Evolutionary conservation across 2,113 vertebrate species (phyloP).

Genomic region (Phycodurus eques): DNA sequence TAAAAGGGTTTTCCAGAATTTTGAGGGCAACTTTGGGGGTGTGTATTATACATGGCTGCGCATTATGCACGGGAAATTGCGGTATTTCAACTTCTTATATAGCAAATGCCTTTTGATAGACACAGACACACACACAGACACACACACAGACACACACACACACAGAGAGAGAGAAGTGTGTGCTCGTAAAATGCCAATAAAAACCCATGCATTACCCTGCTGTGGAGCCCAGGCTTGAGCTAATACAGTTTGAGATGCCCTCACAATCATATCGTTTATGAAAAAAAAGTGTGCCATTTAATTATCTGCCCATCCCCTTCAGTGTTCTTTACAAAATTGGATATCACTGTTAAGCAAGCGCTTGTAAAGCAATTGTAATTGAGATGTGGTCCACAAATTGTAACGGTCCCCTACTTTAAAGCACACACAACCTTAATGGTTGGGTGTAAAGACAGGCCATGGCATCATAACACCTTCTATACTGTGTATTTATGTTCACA

Average conservation of each 20-base stretch:
- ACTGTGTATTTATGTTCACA: not conserved
- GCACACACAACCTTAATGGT: conserved; percentile 36
- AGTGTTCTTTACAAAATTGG: conserved; percentile 26
- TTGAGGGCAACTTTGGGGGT: too few relatives aligned
- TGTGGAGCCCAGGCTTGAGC: not conserved
- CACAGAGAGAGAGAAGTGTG: conserved; percentile 5
- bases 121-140: not conserved
- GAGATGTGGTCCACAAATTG: conserved; percentile 34
- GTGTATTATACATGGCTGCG: too few relatives aligned
- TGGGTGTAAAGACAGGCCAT: too few relatives aligned
- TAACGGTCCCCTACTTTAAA: conserved; percentile 35
- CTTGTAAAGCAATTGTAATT: conserved; percentile 33
- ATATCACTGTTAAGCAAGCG: conserved; percentile 22
- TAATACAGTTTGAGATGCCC: conserved; percentile 4
- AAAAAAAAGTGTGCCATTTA: conserved; percentile 3
- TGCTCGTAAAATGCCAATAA: conserved; percentile 15
- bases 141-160: conserved; percentile 1
- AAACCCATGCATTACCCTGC: not conserved
- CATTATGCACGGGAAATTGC: too few relatives aligned
- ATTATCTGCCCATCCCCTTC: conserved; percentile 6
- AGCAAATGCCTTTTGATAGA: not conserved
- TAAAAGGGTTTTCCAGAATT: too few relatives aligned
- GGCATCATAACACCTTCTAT: too few relatives aligned
- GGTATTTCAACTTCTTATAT: not conserved
- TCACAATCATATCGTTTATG: not conserved